Evolutionary conservation across 1,140 invertebrate species (phyloP), one percentile per base, ranked within the genome.

Genomic region (Penaeus indicus): DNA sequence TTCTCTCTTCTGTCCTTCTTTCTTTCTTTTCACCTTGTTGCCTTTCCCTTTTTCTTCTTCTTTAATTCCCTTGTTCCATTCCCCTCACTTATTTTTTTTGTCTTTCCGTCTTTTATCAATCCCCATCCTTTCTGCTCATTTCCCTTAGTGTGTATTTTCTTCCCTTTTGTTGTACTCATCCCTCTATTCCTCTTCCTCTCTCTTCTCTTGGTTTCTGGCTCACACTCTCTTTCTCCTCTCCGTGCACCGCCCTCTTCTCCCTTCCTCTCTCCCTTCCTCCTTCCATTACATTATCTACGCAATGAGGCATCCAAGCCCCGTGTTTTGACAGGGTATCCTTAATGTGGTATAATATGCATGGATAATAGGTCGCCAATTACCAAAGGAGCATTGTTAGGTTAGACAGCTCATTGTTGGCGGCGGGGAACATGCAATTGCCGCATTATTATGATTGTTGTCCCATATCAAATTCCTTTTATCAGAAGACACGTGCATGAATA

Each of bases 241-340:
- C 42, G 75, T 81, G 54, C 10, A 54, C 54, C 54, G 16, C 54
- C 54, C 54, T 54, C 54, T 78, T 67, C 64, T 21, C 63, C 60
- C 75, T 60, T 54, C 67, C 85, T 79, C 75, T 67, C 63, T 80
- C 62, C 47, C 62, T 67, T 54, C 64, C 75, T 32, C 72, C 79
- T 83, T 88, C 75, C 86, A 88, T 88, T 88, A 83, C 83, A 88
- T 82, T 62, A 62, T 25, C 22, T 27, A 63, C 64, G 83, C 86
- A 88, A 88, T 82, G 86, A 88, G 86, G 86, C 86, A 88, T 88
- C 86, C 86, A 62, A 10, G 80, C 79, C 62, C 86, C 62, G 67
- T 88, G 86, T 88, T 88, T 88, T 88, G 86, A 88, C 86, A 88
- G 86, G 86, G 86, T 88, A 88, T 88, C 86, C 86, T 88, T 88